Percentiles rank a stretch among this genome's conserved stretches.
phyloP scores from a whole-genome alignment of 2,888 invertebrate species.

The Andrena hattorfiana region DNA sequence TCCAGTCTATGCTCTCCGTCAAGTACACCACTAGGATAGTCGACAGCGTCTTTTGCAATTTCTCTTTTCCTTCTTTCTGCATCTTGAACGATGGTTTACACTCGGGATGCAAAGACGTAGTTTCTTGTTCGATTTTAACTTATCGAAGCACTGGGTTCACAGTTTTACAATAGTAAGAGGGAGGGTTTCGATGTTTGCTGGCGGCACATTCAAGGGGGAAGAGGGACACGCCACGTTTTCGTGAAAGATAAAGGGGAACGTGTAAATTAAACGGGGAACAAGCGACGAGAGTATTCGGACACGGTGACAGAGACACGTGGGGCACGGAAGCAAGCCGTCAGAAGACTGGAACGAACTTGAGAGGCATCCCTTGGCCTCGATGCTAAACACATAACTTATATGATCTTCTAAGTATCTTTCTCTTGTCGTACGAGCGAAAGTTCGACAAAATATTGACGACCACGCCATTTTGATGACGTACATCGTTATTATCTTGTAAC shows the following conservation, averaged over 20 bases:
- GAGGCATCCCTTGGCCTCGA: conserved; percentile 85
- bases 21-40: neutral
- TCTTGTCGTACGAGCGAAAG: conserved; percentile 20
- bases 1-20: neutral
- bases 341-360: conserved; percentile 84
- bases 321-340: conserved; percentile 77
- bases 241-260: conserved; percentile 3
- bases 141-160: neutral
- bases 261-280: neutral
- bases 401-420: conserved; percentile 75
- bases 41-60: neutral
- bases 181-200: neutral
- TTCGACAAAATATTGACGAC: conserved; percentile 1
- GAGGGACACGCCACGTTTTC: neutral
- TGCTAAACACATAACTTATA: conserved; percentile 81
- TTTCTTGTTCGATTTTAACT: neutral
- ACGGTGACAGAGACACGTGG: conserved; percentile 75
- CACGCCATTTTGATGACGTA: neutral
- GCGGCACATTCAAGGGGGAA: neutral
- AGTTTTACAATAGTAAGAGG: neutral
- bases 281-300: conserved; percentile 48
- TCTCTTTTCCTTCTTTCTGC: neutral
- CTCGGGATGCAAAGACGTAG: neutral
- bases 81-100: neutral
- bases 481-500: too few species aligned